These are phyloP conservation scores for Cacatua alba DNA, from an alignment of 2,113 vertebrate genomes.

Conservation along the genomic window DNA sequence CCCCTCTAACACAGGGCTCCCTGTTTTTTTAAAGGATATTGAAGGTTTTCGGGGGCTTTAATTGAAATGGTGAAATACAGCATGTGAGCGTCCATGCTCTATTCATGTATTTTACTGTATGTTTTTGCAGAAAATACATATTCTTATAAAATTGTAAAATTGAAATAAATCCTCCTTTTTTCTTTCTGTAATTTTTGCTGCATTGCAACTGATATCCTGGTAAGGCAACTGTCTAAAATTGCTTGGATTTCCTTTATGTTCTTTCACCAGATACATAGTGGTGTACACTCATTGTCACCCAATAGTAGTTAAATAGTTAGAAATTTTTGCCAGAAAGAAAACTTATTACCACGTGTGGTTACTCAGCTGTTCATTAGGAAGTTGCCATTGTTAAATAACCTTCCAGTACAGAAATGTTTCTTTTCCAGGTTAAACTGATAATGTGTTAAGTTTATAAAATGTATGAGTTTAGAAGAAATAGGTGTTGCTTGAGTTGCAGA, in stretches of 20 bases:
- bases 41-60: neutral
- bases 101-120: neutral
- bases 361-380: neutral
- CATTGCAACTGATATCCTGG: neutral
- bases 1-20: neutral
- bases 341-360: neutral
- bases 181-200: neutral
- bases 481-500: neutral
- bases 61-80: neutral
- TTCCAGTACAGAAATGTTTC: neutral
- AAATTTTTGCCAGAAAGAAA: neutral
- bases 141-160: neutral
- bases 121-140: neutral
- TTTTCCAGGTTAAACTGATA: neutral
- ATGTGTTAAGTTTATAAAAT: rapidly evolving
- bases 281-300: neutral
- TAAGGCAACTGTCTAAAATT: neutral
- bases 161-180: neutral
- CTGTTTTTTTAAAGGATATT: neutral
- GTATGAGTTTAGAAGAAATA: neutral
- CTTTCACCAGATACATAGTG: neutral
- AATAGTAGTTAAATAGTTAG: neutral
- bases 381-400: neutral
- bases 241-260: neutral
- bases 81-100: rapidly evolving